Percentiles rank a stretch among this genome's conserved stretches.
These are phyloP conservation scores for Montipora efflorescens DNA, from an alignment of 64 coral and sea anemone species.

Conservation along the genomic window DNA sequence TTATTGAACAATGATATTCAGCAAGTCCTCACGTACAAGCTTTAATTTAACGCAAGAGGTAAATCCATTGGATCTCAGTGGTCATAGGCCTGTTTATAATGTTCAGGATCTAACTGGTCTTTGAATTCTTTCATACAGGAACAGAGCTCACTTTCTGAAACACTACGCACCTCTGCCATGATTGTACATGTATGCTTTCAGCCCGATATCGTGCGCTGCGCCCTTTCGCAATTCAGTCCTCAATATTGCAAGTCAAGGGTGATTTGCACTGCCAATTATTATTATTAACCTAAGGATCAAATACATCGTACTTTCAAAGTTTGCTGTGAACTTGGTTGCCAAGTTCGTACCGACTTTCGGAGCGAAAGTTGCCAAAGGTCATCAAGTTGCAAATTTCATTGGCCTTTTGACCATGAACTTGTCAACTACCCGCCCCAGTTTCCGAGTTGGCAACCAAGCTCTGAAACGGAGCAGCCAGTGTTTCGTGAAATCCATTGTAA, in stretches of 20 bases:
- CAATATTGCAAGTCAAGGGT: too few relatives aligned
- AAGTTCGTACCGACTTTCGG: not conserved
- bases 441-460: too few relatives aligned
- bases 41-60: not conserved
- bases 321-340: not conserved
- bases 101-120: not conserved
- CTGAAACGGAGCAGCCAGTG: too few relatives aligned
- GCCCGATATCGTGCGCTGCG: too few relatives aligned
- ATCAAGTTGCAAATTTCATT: not conserved
- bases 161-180: not conserved
- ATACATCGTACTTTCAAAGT: not conserved
- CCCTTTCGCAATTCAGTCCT: too few relatives aligned
- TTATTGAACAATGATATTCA: not conserved
- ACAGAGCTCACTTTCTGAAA: not conserved
- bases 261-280: too few relatives aligned
- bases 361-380: not conserved
- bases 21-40: not conserved
- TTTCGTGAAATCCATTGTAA: too few relatives aligned
- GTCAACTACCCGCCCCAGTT: not conserved
- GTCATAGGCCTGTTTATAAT: not conserved
- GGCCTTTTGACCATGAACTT: not conserved
- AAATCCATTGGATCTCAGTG: not conserved
- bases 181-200: not conserved
- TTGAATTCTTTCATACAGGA: not conserved
- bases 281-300: too few relatives aligned